Evolutionary conservation across 2,113 vertebrate genomes (phyloP), one percentile per base, ranked within the genome.

Genomic region (Grammomys surdaster): DNA sequence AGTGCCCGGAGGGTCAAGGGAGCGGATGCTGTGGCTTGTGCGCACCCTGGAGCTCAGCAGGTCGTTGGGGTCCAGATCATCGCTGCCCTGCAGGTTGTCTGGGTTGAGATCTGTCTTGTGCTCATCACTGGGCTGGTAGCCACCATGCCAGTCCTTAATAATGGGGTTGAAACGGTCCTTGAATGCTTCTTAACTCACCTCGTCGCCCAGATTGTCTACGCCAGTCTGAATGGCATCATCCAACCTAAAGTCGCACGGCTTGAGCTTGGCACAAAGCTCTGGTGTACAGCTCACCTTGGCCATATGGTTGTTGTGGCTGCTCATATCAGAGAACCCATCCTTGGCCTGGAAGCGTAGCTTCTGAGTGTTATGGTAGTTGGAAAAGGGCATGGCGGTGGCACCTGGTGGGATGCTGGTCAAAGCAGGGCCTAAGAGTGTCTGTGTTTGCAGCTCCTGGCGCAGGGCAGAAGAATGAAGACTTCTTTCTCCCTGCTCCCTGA

Each of bases 121-220:
- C 97, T 99, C 98, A 97, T 99, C 99, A 33, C 98, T 94, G 88
- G 99, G 99, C 97, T 99, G 99, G 99, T 99, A 99, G 89, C 99
- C 99, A 85, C 99, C 99, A 0, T 99, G 99, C 69, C 99, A 95
- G 98, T 99, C 99, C 98, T 99, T 78, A 60, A 99, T 99, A 95
- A 99, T 98, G 14, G 99, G 99, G 98, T 99, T 99, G 97, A 99
- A 98, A 98, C 99, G 99, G 28, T 99, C 99, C 93, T 99, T 99
- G 98, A 99, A 99, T 70, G 99, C 99, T 0, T 99, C 99, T 77
- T 99, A 99, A 0, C 98, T 99, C 93, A 99, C 99, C 98, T 99
- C 99, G 91, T 99, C 99, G 43, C 99, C 99, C 98, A 99, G 99
- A 98, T 99, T 99, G 98, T 99, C 99, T 81, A 99, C 96, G 99